Evolutionary conservation across 2,888 invertebrate genomes (phyloP), one percentile per base, ranked within the genome.

Genomic region (Drosophila merina): DNA sequence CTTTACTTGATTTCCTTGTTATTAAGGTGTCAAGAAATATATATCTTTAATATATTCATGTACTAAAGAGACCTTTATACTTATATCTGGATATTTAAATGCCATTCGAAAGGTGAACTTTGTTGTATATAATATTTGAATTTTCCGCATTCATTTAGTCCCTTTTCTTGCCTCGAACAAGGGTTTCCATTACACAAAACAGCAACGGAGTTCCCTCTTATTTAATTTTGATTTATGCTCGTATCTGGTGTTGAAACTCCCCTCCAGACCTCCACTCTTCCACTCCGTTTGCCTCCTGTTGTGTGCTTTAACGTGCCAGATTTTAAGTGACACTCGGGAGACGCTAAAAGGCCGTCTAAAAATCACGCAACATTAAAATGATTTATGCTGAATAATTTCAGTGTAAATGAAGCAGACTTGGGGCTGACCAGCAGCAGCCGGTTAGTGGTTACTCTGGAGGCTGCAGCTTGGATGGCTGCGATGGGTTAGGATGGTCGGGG

Each of bases 311-410:
- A 82, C 77, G 83, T 85, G 82, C 72, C 76, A 82, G 74, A 85
- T 76, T 85, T 83, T 83, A 85, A 83, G 85, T 83, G 85, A 83
- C 82, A 79, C 73, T 83, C 82, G 79, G 75, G 79, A 77, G 74
- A 76, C 74, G 76, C 77, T 83, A 83, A 83, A 83, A 85, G 79
- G 82, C 79, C 76, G 77, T 79, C 86, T 76, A 79, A 83, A 82
- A 85, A 83, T 83, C 82, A 85, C 82, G 84, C 81, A 86, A 86
- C 84, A 84, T 86, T 77, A 81, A 85, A 75, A 85, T 85, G 86
- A 85, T 85, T 85, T 86, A 86, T 82, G 86, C 78, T 76, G 78
- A 85, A 77, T 85, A 85, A 85, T 86, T 86, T 82, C 62, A 75
- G 74, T 78, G 86, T 72, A 85, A 85, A 84, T 79, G 85, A 85